Base-by-base conservation (phyloP, 2,888 invertebrate genomes). In the Pinctada fucata region DNA sequence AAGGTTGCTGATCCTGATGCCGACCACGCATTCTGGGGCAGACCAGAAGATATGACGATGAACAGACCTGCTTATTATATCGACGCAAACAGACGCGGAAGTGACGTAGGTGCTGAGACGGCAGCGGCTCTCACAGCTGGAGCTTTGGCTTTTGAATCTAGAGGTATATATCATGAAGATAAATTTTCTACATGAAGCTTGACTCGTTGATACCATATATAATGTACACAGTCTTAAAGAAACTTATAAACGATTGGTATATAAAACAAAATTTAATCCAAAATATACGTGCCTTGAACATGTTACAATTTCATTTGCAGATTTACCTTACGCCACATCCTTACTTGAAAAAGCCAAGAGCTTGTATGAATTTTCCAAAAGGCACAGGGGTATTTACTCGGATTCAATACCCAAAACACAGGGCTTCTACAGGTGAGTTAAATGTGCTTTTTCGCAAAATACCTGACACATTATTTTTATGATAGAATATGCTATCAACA, bases 11-110 rank as follows among this genome's bases (percentile, higher is more conserved):
- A 88, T 86, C 95, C 94, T 79, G 87, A 90, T n/a, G 87, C 93
- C 8, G 95, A 95, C 86, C 94, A 95, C 84, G 89, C 91, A 1
- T 94, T 93, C 86, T 95, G 95, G 95, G 94, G 94, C 3, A 91
- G 95, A 72, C 94, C 95, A 3, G 95, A 95, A 89, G 94, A 95
- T 67, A 90, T 88, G 86, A 94, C 94, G 72, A 94, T 93, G 89
- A 91, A 92, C 0, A 91, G 95, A 76, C 94, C 94, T 2, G 93
- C 94, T 2, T 89, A 94, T 88, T 94, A 94, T 88, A 93, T 95
- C 69, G 94, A 94, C 81, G 86, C 91, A 6, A 90, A 93, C 16
- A 93, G 93, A 85, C 94, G 94, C 80, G 94, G 94, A 51, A 94
- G 94, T 1, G 95, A 95, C 87, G 88, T 95, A 45, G 94, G 94